These are phyloP conservation scores for Phoeniculus purpureus DNA, from an alignment of 2,797 vertebrate species.

Conservation along the genomic window DNA sequence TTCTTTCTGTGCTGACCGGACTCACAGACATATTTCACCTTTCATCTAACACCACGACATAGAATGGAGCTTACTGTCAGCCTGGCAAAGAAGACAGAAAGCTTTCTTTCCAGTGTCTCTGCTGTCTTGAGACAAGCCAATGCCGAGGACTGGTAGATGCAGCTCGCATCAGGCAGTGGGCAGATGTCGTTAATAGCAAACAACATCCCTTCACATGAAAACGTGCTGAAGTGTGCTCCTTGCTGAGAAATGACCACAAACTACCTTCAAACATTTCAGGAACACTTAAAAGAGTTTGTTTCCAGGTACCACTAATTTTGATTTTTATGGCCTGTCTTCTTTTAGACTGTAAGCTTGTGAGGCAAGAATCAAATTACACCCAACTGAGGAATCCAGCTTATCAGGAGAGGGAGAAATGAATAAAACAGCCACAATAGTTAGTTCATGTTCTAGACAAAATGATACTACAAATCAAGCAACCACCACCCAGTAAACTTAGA, in stretches of 20 bases:
- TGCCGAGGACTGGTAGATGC: not conserved
- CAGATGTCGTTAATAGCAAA: not conserved
- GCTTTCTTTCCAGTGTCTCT: not conserved
- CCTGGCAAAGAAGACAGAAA: not conserved
- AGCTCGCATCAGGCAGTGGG: not conserved
- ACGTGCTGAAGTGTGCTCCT: not conserved
- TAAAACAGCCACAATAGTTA: not conserved
- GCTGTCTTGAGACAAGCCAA: not conserved
- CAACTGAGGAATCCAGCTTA: not conserved
- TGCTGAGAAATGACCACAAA: not conserved
- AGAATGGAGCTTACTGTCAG: not conserved
- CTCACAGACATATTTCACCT: not conserved
- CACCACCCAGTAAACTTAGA: not conserved
- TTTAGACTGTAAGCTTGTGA: not conserved
- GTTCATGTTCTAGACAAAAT: not conserved
- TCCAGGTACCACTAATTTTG: not conserved
- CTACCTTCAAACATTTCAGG: not conserved
- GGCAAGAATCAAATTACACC: not conserved
- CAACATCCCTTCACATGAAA: not conserved
- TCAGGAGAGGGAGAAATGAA: not conserved
- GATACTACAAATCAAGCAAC: not conserved
- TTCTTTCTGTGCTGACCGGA: not conserved
- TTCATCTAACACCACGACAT: not conserved
- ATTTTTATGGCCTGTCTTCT: not conserved
- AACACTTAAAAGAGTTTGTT: not conserved